phyloP scores from a whole-genome alignment of 53 echinoderm and acorn worm genomes.

The Antedon mediterranea region DNA sequence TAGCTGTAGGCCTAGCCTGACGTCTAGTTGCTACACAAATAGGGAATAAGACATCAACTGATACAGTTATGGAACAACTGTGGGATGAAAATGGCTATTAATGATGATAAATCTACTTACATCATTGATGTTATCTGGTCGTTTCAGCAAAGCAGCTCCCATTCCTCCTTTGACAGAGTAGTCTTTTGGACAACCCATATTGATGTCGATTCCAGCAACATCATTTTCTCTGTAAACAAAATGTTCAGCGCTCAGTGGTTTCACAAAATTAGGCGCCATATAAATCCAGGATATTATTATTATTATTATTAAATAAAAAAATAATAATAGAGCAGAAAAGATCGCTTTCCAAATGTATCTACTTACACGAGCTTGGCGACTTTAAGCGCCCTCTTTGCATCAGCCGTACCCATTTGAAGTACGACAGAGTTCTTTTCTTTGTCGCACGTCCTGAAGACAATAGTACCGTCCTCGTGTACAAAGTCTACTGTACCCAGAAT shows the following conservation, averaged over 20 bases:
- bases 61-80: no score
- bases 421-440: constrained; percentile 51
- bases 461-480: constrained; percentile 32
- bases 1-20: no score
- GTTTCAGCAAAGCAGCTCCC: constrained; percentile 73
- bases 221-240: constrained; percentile 77
- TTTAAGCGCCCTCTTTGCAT: constrained; percentile 59
- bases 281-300: no score
- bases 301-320: no score
- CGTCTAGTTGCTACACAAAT: no score
- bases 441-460: constrained; percentile 63
- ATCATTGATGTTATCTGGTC: constrained; percentile 52
- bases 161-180: constrained; percentile 77
- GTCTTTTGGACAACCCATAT: constrained; percentile 95
- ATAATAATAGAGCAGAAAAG: no score
- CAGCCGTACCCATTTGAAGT: constrained; percentile 81
- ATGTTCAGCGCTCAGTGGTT: no score
- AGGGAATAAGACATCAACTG: no score
- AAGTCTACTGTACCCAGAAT: constrained; percentile 70
- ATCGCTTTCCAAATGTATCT: no score
- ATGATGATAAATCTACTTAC: constrained; percentile 16
- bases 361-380: constrained; percentile 74
- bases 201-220: constrained; percentile 82
- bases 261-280: no score
- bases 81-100: no score